These are phyloP conservation scores for Netelia melanura DNA, from an alignment of 2,888 invertebrate species.

Conservation along the genomic window DNA sequence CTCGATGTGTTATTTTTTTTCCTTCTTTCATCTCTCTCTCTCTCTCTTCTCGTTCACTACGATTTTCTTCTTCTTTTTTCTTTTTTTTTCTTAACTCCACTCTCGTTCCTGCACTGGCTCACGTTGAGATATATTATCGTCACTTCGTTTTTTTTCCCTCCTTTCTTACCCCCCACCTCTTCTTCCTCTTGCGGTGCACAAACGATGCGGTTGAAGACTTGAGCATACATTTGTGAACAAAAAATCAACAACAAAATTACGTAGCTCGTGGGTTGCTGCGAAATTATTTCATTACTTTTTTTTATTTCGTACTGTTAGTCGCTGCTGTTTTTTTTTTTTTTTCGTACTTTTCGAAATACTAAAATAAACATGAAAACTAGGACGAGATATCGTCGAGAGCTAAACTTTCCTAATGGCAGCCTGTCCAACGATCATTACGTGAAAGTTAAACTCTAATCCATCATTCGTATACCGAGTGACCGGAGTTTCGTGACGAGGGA, in stretches of 20 bases:
- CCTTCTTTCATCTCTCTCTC: conserved; percentile 44
- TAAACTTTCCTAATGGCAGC: background rate
- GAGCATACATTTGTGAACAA: conserved; percentile 44
- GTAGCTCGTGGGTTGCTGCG: conserved; percentile 15
- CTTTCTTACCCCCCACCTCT: conserved; percentile 36
- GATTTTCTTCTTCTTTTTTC: conserved; percentile 44
- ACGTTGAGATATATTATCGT: conserved; percentile 38
- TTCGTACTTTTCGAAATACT: too few species aligned
- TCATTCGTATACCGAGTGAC: conserved; percentile 26
- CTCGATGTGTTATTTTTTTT: conserved; percentile 50
- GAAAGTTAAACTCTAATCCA: conserved; percentile 53
- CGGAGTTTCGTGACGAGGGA: conserved; percentile 1
- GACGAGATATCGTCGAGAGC: background rate
- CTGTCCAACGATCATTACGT: conserved; percentile 30
- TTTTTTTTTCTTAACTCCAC: conserved; percentile 27
- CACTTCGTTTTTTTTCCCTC: conserved; percentile 31
- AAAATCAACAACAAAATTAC: conserved; percentile 23
- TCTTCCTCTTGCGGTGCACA: conserved; percentile 42
- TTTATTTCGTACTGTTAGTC: too few species aligned
- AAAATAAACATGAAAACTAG: too few species aligned
- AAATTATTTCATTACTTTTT: conserved; percentile 8
- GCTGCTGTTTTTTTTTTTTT: too few species aligned
- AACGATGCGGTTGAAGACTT: conserved; percentile 46
- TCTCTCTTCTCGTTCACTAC: conserved; percentile 50
- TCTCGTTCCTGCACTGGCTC: conserved; percentile 50